Evolutionary conservation across 2,888 invertebrate genomes (phyloP), one percentile per base, ranked within the genome.

Genomic region (Caenorhabditis panamensis): DNA sequence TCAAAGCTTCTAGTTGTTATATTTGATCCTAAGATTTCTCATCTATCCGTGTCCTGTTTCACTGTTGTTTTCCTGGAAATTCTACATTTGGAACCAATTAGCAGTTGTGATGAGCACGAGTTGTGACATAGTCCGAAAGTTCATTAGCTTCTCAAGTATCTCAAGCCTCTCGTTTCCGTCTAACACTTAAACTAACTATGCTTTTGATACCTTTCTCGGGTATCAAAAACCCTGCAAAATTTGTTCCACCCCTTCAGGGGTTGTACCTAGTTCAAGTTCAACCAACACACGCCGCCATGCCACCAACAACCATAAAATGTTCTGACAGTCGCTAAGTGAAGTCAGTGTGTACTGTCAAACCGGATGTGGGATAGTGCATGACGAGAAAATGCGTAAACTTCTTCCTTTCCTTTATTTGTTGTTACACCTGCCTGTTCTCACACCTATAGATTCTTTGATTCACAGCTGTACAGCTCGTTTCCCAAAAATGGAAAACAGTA

Each of bases 321-420:
- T 47, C 18, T 47, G 47, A 47, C 47, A 47, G 47, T 47, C 47
- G 18, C 47, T 47, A 47, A 47, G 47, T 47, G 47, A 47, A 47
- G 47, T 47, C 47, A 47, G 9, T 59, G 47, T 61, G 61, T 61
- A 28, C 44, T 41, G 28, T 28, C 61, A 61, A 61, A 61, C 61
- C 61, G 61, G 61, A 44, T 59, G 59, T 58, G 31, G 36, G 54
- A 54, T 54, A 54, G 54, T 54, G 54, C 54, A 54, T 61, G 47
- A 22, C 24, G 61, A 41, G 41, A 22, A 59, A 59, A 61, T 28
- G 61, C 61, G 61, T 28, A 44, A 61, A 61, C 44, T 61, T 61
- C 41, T 22, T 37, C 36, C 37, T 20, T 47, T 22, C 47, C 44
- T 61, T 5, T 61, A 28, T 61, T 61, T 61, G 61, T 61, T 61